Evolutionary conservation across 2,113 vertebrate genomes (phyloP).

Genomic region (Apeltes quadracus): DNA sequence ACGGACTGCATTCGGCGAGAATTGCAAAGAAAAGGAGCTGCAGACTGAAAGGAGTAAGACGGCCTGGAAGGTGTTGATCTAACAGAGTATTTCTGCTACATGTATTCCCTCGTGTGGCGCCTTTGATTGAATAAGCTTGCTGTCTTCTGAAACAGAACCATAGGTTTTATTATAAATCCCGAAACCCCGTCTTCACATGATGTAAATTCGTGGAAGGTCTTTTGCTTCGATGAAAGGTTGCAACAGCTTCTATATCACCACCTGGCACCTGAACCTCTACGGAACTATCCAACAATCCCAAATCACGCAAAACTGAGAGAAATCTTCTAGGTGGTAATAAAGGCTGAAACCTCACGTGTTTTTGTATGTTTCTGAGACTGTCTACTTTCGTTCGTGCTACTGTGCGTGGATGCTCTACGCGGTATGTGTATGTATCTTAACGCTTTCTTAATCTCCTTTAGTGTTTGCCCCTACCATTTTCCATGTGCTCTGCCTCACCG

Average conservation of each 20-base stretch:
- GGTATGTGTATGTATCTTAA: constrained; percentile 62
- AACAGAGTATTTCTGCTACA: constrained; percentile 35
- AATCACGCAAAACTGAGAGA: neutral
- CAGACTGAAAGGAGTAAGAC: constrained; percentile 31
- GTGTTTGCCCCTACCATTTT: constrained; percentile 99
- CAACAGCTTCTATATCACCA: constrained; percentile 11
- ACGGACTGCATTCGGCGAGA: constrained; percentile 32
- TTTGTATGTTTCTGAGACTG: constrained; percentile 45
- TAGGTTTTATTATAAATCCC: constrained; percentile 37
- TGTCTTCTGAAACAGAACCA: constrained; percentile 41
- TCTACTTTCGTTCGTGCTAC: constrained; percentile 32
- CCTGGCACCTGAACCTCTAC: constrained; percentile 8
- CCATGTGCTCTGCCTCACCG: constrained; percentile 99
- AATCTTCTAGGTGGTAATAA: neutral
- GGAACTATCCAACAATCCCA: neutral
- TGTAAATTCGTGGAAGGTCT: constrained; percentile 11
- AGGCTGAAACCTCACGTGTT: constrained; percentile 13
- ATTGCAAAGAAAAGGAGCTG: constrained; percentile 32
- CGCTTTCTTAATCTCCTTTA: constrained; percentile 70
- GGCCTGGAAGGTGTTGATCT: constrained; percentile 50
- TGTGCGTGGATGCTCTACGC: constrained; percentile 32
- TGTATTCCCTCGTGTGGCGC: constrained; percentile 39
- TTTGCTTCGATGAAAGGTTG: constrained; percentile 28
- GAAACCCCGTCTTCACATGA: constrained; percentile 23
- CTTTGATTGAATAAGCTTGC: constrained; percentile 60